Base-by-base conservation (phyloP, 2,113 vertebrate genomes). In the Apaloderma vittatum region DNA sequence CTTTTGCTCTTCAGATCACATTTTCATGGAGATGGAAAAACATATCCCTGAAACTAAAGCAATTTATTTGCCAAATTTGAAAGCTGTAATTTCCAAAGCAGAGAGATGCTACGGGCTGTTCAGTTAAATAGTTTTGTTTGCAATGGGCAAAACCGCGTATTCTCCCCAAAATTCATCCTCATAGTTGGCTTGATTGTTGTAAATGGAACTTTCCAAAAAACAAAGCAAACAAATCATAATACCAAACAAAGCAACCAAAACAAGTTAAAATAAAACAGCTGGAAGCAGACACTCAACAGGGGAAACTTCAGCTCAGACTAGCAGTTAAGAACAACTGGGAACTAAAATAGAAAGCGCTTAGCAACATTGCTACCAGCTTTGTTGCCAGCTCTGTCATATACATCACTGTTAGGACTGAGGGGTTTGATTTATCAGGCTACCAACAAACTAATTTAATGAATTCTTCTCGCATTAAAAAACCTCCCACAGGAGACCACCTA, bases 251-350 rank as follows among this genome's bases (percentile, higher is more conserved):
- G 86, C 45, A 94, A 92, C 22, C 12, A 75, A 93, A 96, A 58
- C 59, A 90, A 81, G 34, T 46, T 91, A 91, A 94, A 96, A 88
- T 32, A 88, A 90, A 96, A 62, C 75, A 94, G 79, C 82, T 95
- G 95, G 67, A 94, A 94, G 43, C 14, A 23, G 76, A 84, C 23
- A 88, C 34, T 43, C 52, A 83, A 22, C 5, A 32, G 34, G 55
- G 49, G 57, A 85, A 88, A 88, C 37, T 86, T 88, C 79, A 91
- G 55, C 55, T 80, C 59, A 80, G 66, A 86, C 4, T 74, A 59
- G 63, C 86, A 86, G 46, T 84, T 80, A 58, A 3, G 34, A 86
- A 80, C 30, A 88, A 84, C 22, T 36, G 32, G 84, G 95, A 93
- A 93, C n/a, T 48, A 65, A n/a, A 93, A 92, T 7, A 73, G 40